Evolutionary conservation across 2,113 vertebrate genomes (phyloP), one percentile per base, ranked within the genome.

Genomic region (Pangasianodon hypophthalmus): DNA sequence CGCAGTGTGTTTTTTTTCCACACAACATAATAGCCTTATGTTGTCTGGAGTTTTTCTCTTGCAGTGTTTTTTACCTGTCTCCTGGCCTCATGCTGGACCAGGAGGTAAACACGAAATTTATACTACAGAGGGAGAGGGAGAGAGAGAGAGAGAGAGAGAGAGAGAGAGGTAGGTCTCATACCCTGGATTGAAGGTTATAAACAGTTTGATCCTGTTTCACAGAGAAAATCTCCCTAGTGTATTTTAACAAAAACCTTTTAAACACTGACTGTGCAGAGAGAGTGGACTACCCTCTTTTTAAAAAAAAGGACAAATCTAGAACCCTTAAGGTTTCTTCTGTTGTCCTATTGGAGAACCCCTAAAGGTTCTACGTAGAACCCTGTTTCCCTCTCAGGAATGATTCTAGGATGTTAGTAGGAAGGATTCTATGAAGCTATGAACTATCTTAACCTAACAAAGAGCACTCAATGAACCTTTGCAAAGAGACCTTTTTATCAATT

Each of bases 1-100:
- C 24, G 4, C 44, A n/a, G 13, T 54, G 26, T 54, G 24, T 52
- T 52, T 52, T 52, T 11, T 71, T 41, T 24, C 37, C 37, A 37
- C 37, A 41, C 13, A 88, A 82, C 75, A 95, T 10, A 29, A 60
- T 37, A 84, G 2, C 16, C 2, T 19, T 84, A 9, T 6, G 16
- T 58, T 60, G 32, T 41, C 52, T 41, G 52, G 14, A 21, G 32
- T 83, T 37, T 58, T 60, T 24, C 19, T 60, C 3, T 44, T 32
- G 58, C 56, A 10, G 2, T 9, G 1, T 11, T 44, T 84, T 44
- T 82, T 8, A 10, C 7, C 19, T 46, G 19, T 77, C 41, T 69
- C 13, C 13, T 69, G n/a, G 67, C n/a, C 67, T 69, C 64, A 69
- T 69, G 29, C 64, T 69, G 64, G 29, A 32, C 64, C 10, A 11